phyloP scores from a whole-genome alignment of 2,888 invertebrate genomes.

The Zhuqinia jingwanae region DNA sequence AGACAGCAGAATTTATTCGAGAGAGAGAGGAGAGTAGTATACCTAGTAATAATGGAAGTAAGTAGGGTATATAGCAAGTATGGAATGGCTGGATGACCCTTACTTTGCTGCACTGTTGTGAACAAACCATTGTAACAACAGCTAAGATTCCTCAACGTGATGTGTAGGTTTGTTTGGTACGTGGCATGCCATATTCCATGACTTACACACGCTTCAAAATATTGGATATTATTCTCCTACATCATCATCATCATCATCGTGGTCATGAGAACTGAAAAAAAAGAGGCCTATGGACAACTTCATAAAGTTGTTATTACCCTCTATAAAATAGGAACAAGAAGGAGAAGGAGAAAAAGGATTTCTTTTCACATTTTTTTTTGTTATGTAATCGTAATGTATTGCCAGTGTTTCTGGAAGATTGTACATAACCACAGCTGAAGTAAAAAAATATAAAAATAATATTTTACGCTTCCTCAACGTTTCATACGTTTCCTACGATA shows the following conservation, averaged over 20 bases:
- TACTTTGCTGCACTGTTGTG: constrained; percentile 14
- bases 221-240: constrained; percentile 23
- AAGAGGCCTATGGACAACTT: constrained; percentile 53
- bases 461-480: constrained; percentile 29
- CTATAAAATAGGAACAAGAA: constrained; percentile 54
- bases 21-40: no score
- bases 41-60: constrained; percentile 1
- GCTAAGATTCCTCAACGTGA: neutral
- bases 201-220: constrained; percentile 1
- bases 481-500: constrained; percentile 6
- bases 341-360: constrained; percentile 44
- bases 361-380: constrained; percentile 21
- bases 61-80: constrained; percentile 4
- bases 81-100: constrained; percentile 56
- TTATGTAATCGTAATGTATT: no score
- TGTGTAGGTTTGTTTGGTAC: neutral
- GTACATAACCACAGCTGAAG: no score
- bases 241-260: constrained; percentile 13
- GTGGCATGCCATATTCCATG: neutral
- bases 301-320: constrained; percentile 67
- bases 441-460: neutral
- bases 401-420: no score
- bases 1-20: constrained; percentile 3
- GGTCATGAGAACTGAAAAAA: constrained; percentile 37
- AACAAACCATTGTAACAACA: constrained; percentile 26